Conservation (phyloP, 2,888 invertebrate genomes). For the Arrhopalites spinosus region DNA sequence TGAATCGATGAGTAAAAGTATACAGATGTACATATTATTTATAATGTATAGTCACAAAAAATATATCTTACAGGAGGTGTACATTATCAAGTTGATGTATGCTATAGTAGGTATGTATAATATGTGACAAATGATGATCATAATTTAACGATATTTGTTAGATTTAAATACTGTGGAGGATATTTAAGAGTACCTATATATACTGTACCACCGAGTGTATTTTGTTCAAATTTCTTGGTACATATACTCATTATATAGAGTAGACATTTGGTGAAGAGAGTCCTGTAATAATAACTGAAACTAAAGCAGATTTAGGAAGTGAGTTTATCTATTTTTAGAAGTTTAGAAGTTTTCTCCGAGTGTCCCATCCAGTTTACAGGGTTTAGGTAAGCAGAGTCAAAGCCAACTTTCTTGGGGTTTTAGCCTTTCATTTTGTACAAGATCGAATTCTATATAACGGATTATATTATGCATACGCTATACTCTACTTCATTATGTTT, state of each 20-base stretch:
- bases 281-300: constrained; percentile 18
- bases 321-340: constrained; percentile 7
- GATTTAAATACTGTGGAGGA: too few relatives aligned
- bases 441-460: not conserved
- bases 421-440: constrained; percentile 4
- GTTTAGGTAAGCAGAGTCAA: constrained; percentile 15
- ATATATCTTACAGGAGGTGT: too few relatives aligned
- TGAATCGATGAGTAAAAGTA: too few relatives aligned
- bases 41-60: too few relatives aligned
- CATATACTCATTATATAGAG: not conserved
- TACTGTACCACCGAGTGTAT: too few relatives aligned
- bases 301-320: constrained; percentile 17
- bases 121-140: constrained; percentile 1
- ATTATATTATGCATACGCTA: too few relatives aligned
- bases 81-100: too few relatives aligned
- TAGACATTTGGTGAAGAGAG: constrained; percentile 12
- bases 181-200: too few relatives aligned
- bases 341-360: constrained; percentile 11
- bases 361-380: constrained; percentile 13
- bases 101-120: not conserved
- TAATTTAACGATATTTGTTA: not conserved
- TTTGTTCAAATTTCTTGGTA: not conserved
- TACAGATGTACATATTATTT: too few relatives aligned
- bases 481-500: too few relatives aligned
- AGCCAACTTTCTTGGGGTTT: constrained; percentile 16